Base-by-base conservation (phyloP, 2,888 invertebrate genomes). In the Mantis religiosa region DNA sequence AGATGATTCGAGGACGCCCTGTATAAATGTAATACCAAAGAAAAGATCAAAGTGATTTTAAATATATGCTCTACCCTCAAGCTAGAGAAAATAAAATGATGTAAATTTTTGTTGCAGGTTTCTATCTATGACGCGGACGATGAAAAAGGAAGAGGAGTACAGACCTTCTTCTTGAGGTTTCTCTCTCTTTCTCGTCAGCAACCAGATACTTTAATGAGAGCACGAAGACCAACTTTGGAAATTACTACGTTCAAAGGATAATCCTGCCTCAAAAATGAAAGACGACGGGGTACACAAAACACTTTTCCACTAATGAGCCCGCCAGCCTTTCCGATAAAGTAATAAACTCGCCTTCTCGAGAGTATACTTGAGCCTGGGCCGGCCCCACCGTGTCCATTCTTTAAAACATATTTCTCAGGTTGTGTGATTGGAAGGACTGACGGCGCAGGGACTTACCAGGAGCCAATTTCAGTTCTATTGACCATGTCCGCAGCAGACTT, bases 401-500 rank as follows among this genome's bases (percentile, higher is more conserved):
- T 87, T 87, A 87, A 87, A 82, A 82, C 82, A 87, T 87, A 87
- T 87, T 87, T 87, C 87, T 87, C 82, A 82, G 34, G 87, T 87
- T 41, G 34, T 82, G n/a, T 28, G 87, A 27, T 27, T 87, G 28
- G 82, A 87, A 87, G 87, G 30, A 82, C 34, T 27, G 81, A 82
- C 30, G n/a, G n/a, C n/a, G n/a, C n/a, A n/a, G n/a, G 30, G 87
- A 82, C 34, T 87, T 87, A 82, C 4, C 87, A 87, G 87, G 82
- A 87, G 87, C 87, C 87, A 87, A 87, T 87, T 82, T 87, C 87
- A 87, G 41, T 87, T 87, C 82, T 87, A 87, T 87, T 87, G 87
- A 87, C 87, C 82, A 87, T 82, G 87, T 87, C 87, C 87, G 82
- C 27, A 87, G 87, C 87, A 87, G 87, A 87, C 41, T 87, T 87